phyloP scores from a whole-genome alignment of 2,113 vertebrate species.

The Mormyrus iriodes region DNA sequence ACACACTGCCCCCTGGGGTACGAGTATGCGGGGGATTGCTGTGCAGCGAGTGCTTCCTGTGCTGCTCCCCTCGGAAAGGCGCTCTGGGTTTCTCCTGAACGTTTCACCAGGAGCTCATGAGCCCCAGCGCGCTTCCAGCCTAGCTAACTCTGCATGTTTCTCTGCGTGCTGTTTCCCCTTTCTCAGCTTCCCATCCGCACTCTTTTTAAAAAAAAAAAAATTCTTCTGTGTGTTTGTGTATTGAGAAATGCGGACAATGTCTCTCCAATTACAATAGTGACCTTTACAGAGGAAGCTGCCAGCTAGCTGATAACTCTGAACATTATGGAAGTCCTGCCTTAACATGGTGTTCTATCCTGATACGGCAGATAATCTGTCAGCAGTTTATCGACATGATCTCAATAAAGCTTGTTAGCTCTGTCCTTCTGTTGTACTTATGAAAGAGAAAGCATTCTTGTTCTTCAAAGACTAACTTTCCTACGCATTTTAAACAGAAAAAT shows the following conservation, averaged over 20 bases:
- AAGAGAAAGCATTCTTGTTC: not conserved
- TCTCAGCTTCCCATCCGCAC: not conserved
- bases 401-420: not conserved
- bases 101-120: not conserved
- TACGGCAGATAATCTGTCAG: slow-evolving; percentile 30
- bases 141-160: not conserved
- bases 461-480: not conserved
- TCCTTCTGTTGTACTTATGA: not conserved
- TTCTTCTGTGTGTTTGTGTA: slow-evolving; percentile 1
- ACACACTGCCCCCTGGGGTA: not conserved
- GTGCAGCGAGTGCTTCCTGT: not conserved
- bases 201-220: too few relatives aligned
- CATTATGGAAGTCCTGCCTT: slow-evolving; percentile 32
- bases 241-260: slow-evolving; percentile 26
- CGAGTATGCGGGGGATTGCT: not conserved
- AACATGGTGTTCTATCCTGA: slow-evolving; percentile 24
- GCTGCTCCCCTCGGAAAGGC: not conserved
- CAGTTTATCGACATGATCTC: slow-evolving; percentile 15
- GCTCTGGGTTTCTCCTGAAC: not conserved
- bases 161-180: not conserved
- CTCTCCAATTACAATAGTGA: slow-evolving; percentile 34
- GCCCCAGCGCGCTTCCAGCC: not conserved
- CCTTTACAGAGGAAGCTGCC: slow-evolving; percentile 50
- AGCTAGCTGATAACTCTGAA: slow-evolving; percentile 45
- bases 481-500: not conserved